A percentile compares a stretch with the other conserved stretches of the same genome.
phyloP scores from a whole-genome alignment of 1,140 invertebrate genomes.

The Lasioglossum baleicum region DNA sequence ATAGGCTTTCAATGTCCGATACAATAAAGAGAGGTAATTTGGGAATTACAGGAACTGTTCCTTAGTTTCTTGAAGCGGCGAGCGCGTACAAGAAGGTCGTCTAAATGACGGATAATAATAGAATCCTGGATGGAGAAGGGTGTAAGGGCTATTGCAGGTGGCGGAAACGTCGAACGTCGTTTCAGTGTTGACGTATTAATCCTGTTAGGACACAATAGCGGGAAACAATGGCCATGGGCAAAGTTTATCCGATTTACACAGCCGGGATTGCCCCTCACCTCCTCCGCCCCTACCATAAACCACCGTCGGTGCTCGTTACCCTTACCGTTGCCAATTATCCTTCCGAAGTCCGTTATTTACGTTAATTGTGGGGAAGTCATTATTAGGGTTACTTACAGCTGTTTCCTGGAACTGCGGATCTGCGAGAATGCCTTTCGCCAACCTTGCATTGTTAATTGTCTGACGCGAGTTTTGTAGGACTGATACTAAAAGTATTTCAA shows the following conservation, averaged over 20 bases:
- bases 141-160: background rate
- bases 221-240: slow-evolving; percentile 20
- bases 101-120: background rate
- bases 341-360: background rate
- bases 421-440: no score
- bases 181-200: slow-evolving; percentile 6
- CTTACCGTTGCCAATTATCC: background rate
- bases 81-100: background rate
- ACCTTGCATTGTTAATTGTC: no score
- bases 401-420: background rate
- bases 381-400: background rate
- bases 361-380: background rate
- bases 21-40: no score
- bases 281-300: no score
- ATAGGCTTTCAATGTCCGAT: no score
- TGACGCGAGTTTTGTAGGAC: no score
- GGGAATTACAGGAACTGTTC: no score
- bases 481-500: no score
- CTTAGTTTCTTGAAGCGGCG: background rate
- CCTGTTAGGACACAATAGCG: slow-evolving; percentile 12
- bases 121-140: background rate
- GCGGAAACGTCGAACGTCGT: no score
- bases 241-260: slow-evolving; percentile 14
- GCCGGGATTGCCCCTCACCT: background rate
- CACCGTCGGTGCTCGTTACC: background rate